Conservation (phyloP, 1,140 invertebrate species). For the Geopemphigus sp. region DNA sequence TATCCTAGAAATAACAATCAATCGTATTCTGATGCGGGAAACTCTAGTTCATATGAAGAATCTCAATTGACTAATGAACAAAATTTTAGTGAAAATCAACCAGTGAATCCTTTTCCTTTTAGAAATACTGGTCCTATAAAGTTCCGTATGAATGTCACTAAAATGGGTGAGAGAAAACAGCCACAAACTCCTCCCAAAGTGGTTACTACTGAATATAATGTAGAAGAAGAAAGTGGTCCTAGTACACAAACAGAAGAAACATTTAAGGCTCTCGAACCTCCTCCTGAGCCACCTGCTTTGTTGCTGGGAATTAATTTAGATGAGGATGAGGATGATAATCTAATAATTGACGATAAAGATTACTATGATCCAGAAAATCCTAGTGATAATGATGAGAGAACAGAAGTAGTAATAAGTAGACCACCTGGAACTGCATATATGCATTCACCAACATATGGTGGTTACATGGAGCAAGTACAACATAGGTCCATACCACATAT, state of each 20-base stretch:
- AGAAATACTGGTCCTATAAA: slow-evolving; percentile 41
- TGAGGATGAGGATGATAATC: slow-evolving; percentile 56
- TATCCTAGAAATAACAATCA: slow-evolving; percentile 25
- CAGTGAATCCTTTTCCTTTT: slow-evolving; percentile 46
- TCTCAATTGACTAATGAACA: slow-evolving; percentile 41
- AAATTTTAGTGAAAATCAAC: slow-evolving; percentile 37
- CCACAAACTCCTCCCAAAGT: slow-evolving; percentile 4
- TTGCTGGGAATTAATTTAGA: slow-evolving; percentile 57
- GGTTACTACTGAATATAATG: slow-evolving; percentile 43
- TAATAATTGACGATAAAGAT: slow-evolving; percentile 65
- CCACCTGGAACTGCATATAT: slow-evolving; percentile 50
- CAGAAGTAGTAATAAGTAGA: slow-evolving; percentile 55
- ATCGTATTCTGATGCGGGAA: background rate
- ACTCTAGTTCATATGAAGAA: slow-evolving; percentile 19
- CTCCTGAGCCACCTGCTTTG: slow-evolving; percentile 62
- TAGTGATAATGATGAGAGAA: slow-evolving; percentile 58
- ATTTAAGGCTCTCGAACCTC: slow-evolving; percentile 54
- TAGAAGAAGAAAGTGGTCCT: slow-evolving; percentile 54
- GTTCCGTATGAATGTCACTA: slow-evolving; percentile 43
- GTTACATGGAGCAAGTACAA: slow-evolving; percentile 54
- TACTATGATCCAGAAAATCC: slow-evolving; percentile 68
- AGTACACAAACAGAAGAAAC: slow-evolving; percentile 53
- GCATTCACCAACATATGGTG: slow-evolving; percentile 49
- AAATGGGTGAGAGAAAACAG: slow-evolving; percentile 28
- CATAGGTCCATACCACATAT: slow-evolving; percentile 44